Evolutionary conservation across 2,888 invertebrate species (phyloP).

Genomic region (Drosophila affinis): DNA sequence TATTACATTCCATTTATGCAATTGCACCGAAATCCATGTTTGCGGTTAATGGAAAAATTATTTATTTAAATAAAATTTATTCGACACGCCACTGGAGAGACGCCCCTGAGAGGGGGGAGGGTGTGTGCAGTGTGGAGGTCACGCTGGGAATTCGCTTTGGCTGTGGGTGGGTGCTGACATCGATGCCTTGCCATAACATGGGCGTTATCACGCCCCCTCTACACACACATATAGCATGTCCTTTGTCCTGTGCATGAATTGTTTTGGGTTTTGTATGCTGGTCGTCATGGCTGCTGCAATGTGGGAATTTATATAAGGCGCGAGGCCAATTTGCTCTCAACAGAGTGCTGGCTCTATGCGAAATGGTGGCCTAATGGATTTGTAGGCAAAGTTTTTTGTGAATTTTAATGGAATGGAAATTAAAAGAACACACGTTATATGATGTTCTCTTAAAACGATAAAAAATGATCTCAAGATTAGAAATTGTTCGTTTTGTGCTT

Average conservation of each 20-base stretch:
- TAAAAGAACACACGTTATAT: too few species aligned
- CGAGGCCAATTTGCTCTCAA: neutral
- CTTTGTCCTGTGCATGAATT: conserved; percentile 15
- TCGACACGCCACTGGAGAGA: conserved; percentile 47
- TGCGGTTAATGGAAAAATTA: conserved; percentile 76
- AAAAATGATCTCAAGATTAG: neutral
- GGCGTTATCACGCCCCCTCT: conserved; percentile 3
- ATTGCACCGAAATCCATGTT: conserved; percentile 75
- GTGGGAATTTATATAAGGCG: neutral
- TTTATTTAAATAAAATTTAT: conserved; percentile 74
- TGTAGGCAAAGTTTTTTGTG: neutral
- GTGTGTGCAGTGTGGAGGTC: neutral
- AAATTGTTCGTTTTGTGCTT: neutral
- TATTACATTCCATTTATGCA: conserved; percentile 74
- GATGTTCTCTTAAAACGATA: too few species aligned
- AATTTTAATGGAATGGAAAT: neutral
- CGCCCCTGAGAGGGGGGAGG: neutral
- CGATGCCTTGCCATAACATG: conserved; percentile 30
- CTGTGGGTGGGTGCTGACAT: conserved; percentile 58
- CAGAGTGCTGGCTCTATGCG: neutral
- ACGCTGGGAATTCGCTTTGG: conserved; percentile 12
- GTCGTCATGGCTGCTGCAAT: conserved; percentile 18
- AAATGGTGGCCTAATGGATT: neutral
- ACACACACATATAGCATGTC: too few species aligned
- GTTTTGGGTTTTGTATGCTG: conserved; percentile 32